phyloP scores from a whole-genome alignment of 2,797 vertebrate genomes.

The Chelmon rostratus region DNA sequence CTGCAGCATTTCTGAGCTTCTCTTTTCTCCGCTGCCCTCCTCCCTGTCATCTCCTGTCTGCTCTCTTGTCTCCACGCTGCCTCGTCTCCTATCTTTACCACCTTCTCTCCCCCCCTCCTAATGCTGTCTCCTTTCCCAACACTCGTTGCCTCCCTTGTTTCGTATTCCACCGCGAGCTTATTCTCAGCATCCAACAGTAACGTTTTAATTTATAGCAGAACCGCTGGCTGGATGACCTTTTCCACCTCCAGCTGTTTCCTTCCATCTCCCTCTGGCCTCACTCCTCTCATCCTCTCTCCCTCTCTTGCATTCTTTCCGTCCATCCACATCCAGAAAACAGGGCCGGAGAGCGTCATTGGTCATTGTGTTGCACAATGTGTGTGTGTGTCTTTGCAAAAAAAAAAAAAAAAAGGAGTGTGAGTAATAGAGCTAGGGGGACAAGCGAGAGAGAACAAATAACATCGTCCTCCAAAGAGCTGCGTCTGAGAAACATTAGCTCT shows the following conservation, averaged over 20 bases:
- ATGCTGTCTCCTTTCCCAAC: background rate
- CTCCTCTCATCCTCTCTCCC: constrained; percentile 32
- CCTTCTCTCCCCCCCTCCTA: constrained; percentile 5
- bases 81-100: constrained; percentile 8
- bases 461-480: constrained; percentile 63
- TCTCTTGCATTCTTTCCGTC: constrained; percentile 15
- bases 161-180: constrained; percentile 36
- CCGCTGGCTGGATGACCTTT: constrained; percentile 65
- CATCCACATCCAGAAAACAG: constrained; percentile 51
- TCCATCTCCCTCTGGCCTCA: constrained; percentile 33
- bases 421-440: constrained; percentile 57
- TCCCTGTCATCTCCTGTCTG: constrained; percentile 38
- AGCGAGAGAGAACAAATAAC: constrained; percentile 62
- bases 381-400: constrained; percentile 19
- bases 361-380: constrained; percentile 24
- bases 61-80: constrained; percentile 24
- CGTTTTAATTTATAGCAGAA: constrained; percentile 63
- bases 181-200: constrained; percentile 27
- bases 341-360: constrained; percentile 27
- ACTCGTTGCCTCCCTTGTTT: background rate
- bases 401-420: constrained; percentile 21
- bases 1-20: constrained; percentile 36
- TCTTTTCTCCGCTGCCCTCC: constrained; percentile 5
- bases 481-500: constrained; percentile 64
- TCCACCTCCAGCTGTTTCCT: constrained; percentile 69